A percentile compares a stretch with the other conserved stretches of the same genome.
Conservation (phyloP, 92 coral and sea anemone species). For the Hydrozoanthus gracilis region DNA sequence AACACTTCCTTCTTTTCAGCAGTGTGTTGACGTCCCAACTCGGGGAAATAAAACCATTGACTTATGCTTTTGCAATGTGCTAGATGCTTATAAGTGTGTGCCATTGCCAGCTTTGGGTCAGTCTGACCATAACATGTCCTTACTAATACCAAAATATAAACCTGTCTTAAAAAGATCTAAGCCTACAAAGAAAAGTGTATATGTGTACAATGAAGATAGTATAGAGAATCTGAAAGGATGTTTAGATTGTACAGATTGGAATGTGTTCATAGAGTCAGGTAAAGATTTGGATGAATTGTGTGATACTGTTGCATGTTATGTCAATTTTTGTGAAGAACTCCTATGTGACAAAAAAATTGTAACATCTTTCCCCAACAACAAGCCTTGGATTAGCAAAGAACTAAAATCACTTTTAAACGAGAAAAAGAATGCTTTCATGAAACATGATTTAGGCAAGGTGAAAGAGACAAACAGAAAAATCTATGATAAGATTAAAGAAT, state of each 20-base stretch:
- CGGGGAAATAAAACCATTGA: neutral
- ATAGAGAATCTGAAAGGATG: neutral
- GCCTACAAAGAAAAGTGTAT: neutral
- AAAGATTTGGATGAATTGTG: neutral
- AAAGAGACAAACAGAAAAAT: neutral
- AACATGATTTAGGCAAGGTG: neutral
- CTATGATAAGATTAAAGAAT: neutral
- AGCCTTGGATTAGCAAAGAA: neutral
- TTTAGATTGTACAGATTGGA: neutral
- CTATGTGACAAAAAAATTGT: neutral
- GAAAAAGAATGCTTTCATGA: neutral
- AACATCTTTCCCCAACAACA: neutral
- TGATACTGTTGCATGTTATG: neutral
- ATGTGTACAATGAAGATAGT: neutral
- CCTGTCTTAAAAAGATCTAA: neutral
- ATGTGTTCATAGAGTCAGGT: neutral
- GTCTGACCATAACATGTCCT: neutral
- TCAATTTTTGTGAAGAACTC: neutral
- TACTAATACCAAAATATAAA: neutral
- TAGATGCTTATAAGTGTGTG: neutral
- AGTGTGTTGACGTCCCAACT: neutral
- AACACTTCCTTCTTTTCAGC: neutral
- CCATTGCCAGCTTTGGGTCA: neutral
- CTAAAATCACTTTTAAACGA: neutral
- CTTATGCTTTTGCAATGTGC: neutral